These are phyloP conservation scores for Chelonia mydas DNA, from an alignment of 2,797 vertebrate genomes.

Conservation along the genomic window DNA sequence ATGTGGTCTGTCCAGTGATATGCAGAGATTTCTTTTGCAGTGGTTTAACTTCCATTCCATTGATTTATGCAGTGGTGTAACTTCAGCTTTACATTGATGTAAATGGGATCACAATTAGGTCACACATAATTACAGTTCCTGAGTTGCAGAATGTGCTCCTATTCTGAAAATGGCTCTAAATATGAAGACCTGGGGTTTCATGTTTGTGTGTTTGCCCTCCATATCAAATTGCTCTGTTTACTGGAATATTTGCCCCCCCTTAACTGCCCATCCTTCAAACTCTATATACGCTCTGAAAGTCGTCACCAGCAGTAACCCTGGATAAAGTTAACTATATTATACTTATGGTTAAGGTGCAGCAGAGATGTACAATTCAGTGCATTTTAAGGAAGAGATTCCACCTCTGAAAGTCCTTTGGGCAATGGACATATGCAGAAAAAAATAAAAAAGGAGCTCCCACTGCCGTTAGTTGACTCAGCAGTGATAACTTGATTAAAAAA, in stretches of 20 bases:
- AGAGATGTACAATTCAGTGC: neutral
- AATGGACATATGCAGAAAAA: neutral
- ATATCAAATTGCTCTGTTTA: neutral
- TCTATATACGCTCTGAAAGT: neutral
- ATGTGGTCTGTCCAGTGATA: neutral
- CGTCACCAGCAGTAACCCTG: neutral
- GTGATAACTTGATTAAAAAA: slow-evolving; percentile 4
- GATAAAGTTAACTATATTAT: neutral
- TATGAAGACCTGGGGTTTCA: neutral
- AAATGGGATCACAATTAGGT: neutral
- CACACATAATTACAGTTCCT: neutral
- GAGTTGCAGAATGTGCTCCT: neutral
- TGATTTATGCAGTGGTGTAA: slow-evolving; percentile 13
- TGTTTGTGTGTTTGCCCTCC: neutral
- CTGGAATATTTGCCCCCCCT: neutral
- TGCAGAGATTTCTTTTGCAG: neutral
- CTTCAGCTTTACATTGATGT: neutral
- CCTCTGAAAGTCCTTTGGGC: neutral
- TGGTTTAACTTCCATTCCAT: neutral
- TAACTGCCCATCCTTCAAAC: neutral
- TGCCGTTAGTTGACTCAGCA: neutral
- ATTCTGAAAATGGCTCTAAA: neutral
- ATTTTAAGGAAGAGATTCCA: neutral
- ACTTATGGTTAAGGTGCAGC: neutral
- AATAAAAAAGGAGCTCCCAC: neutral